phyloP scores from a whole-genome alignment of 2,113 vertebrate species.

The Neodontobutis hainanensis region DNA sequence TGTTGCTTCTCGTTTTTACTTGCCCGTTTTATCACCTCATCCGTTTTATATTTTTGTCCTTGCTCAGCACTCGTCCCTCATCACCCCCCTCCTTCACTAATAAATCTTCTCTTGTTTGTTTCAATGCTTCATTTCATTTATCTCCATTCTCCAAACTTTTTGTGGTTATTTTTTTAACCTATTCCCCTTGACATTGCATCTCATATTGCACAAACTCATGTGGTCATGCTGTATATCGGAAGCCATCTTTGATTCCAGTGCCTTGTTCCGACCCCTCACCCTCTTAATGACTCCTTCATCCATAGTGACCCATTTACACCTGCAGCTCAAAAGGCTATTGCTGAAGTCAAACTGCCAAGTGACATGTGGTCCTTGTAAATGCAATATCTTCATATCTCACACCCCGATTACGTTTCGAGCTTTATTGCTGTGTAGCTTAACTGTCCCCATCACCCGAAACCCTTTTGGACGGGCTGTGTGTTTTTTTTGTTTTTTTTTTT shows the following conservation, averaged over 20 bases:
- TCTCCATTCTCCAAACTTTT: neutral
- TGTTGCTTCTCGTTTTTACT: neutral
- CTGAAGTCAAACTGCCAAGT: slow-evolving; percentile 29
- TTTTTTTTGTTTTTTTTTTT: neutral
- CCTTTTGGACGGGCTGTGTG: slow-evolving; percentile 1
- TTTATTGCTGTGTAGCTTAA: slow-evolving; percentile 54
- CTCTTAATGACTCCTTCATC: neutral
- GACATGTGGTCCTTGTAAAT: slow-evolving; percentile 34
- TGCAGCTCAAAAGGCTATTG: slow-evolving; percentile 7
- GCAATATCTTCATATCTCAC: slow-evolving; percentile 32
- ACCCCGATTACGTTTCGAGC: slow-evolving; percentile 35
- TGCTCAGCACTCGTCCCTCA: slow-evolving; percentile 25
- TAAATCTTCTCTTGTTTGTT: neutral
- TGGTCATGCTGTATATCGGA: neutral
- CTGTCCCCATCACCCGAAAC: slow-evolving; percentile 47
- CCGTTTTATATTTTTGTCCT: slow-evolving; percentile 33
- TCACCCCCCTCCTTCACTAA: neutral
- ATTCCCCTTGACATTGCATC: too few species aligned
- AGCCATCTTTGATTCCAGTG: neutral
- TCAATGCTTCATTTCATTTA: neutral
- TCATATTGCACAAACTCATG: too few species aligned
- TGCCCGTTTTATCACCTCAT: slow-evolving; percentile 27
- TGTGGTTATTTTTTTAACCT: too few species aligned
- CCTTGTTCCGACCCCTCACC: neutral
- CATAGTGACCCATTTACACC: slow-evolving; percentile 23